Conservation (phyloP, 2,113 vertebrate genomes). For the Oncorhynchus gorbuscha region DNA sequence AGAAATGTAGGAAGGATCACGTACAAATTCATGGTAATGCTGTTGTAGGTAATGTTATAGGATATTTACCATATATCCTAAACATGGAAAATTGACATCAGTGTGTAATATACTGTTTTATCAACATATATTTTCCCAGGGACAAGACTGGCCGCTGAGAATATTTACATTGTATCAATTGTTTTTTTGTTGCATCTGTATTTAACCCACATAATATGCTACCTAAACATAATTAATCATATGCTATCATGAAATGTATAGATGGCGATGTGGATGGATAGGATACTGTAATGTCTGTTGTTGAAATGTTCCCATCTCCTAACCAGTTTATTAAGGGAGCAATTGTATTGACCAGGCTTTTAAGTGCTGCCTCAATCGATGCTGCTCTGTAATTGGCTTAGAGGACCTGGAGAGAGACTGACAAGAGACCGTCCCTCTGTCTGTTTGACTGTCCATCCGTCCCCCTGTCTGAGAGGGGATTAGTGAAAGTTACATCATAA, state of each 20-base stretch:
- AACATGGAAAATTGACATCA: background rate
- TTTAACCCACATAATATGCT: background rate
- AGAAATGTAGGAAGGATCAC: background rate
- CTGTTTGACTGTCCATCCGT: slow-evolving; percentile 50
- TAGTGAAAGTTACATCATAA: too few species aligned
- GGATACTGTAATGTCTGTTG: slow-evolving; percentile 35
- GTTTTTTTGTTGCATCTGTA: background rate
- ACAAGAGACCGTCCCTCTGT: slow-evolving; percentile 30
- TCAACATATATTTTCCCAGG: background rate
- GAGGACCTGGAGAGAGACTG: slow-evolving; percentile 54
- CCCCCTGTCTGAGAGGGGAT: slow-evolving; percentile 45
- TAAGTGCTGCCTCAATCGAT: slow-evolving; percentile 70
- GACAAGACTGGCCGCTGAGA: background rate
- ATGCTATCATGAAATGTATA: background rate
- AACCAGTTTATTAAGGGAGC: slow-evolving; percentile 64
- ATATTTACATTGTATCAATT: too few species aligned
- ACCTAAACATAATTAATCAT: too few species aligned
- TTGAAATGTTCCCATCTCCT: slow-evolving; percentile 48
- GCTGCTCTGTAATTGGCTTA: slow-evolving; percentile 65
- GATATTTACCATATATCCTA: background rate
- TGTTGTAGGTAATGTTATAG: too few species aligned
- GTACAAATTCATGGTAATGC: too few species aligned
- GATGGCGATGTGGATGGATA: slow-evolving; percentile 39
- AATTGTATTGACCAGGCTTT: slow-evolving; percentile 67
- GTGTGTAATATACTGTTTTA: too few species aligned